Base-by-base conservation (phyloP, 2,888 invertebrate genomes). In the Syritta pipiens region DNA sequence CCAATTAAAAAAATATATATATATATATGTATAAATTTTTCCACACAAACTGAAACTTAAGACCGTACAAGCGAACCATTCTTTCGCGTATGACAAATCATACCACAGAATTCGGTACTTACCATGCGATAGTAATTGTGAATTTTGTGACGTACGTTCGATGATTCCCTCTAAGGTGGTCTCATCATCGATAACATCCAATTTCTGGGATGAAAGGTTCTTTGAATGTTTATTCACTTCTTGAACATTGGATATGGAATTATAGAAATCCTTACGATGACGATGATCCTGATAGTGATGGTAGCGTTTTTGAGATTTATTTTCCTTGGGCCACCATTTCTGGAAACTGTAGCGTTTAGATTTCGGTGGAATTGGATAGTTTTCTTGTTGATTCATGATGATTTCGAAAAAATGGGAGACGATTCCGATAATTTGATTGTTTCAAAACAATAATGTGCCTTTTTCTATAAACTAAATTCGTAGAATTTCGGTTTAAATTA, bases 121-220 rank as follows among this genome's bases (percentile, higher is more conserved):
- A 79, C 79, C 79, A 19, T 62, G 30, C 17, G 48, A 32, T 10
- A 79, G 19, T 6, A 79, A 51, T 17, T 79, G 60, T 0, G 79
- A 79, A 35, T 72, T 53, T 28, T 79, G 79, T 0, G 74, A 74
- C 6, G 48, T 57, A 5, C 35, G 48, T 28, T 79, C 74, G 4
- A 67, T 74, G 3, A 67, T 74, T 3, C 48, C 74, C 7, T 79
- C 79, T 4, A 60, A n/a, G 0, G 53, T 62, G 3, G 60, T 49
- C 10, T 79, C 79, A 28, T 74, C 79, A 5, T 79, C 74, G 24
- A 67, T 40, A 1, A 62, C 40, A 19, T 74, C 74, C 4, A 67
- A 12, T 19, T 62, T 49, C 2, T 57, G 53, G 0, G 35, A 42
- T 0, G 60, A 22, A 4, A 51, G 20, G 35, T 32, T 22, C 6